A percentile compares a stretch with the other conserved stretches of the same genome.
Evolutionary conservation across 2,797 vertebrate genomes (phyloP).

Genomic region (Poliocrania exsul): DNA sequence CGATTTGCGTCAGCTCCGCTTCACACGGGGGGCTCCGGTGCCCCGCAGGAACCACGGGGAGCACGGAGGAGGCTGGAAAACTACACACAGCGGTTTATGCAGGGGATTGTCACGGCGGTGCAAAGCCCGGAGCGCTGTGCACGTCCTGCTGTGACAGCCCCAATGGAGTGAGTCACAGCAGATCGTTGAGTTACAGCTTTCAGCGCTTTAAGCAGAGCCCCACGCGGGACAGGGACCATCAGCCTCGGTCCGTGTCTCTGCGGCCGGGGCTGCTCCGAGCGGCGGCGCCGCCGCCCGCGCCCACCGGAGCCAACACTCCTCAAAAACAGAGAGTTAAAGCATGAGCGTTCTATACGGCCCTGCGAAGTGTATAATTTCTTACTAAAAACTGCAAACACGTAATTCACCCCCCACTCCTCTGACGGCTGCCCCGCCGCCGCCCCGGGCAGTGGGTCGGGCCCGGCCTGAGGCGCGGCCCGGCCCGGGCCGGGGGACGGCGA

Average conservation of each 20-base stretch:
- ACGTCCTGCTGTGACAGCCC: accelerated
- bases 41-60: accelerated
- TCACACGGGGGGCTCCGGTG: not conserved
- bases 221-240: too few relatives aligned
- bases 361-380: accelerated
- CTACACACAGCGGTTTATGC: accelerated
- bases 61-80: not conserved
- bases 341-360: accelerated
- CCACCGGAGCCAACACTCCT: not conserved
- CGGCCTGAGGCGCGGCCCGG: too few relatives aligned
- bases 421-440: accelerated
- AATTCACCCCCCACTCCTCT: accelerated
- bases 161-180: not conserved
- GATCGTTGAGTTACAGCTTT: accelerated
- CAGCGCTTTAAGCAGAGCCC: accelerated
- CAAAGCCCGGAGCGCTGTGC: accelerated
- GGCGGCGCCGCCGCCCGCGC: too few relatives aligned
- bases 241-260: too few relatives aligned
- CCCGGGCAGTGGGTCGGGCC: not conserved
- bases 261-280: too few relatives aligned
- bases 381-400: not conserved
- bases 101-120: accelerated
- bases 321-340: accelerated
- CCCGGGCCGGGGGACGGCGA: not conserved
- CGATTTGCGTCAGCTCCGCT: accelerated